phyloP scores from a whole-genome alignment of 2,113 vertebrate species.

The Amblyornis subalaris region DNA sequence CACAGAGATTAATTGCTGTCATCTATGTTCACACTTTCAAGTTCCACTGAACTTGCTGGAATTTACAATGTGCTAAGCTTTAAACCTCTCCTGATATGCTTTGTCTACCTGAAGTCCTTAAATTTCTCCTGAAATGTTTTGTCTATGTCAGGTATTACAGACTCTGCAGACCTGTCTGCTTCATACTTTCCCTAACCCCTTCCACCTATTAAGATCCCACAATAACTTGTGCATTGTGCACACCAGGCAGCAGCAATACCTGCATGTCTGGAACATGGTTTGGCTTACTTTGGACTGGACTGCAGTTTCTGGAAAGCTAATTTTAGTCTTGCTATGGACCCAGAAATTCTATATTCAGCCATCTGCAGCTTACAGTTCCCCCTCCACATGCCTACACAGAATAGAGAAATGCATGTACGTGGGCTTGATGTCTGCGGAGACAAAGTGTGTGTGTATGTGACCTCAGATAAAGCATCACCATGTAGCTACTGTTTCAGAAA shows the following conservation, averaged over 20 bases:
- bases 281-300: background rate
- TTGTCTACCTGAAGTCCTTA: background rate
- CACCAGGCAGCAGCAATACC: background rate
- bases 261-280: background rate
- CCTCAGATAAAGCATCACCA: constrained; percentile 9
- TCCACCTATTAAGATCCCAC: background rate
- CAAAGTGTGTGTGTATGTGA: background rate
- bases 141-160: background rate
- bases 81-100: background rate
- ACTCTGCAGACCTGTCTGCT: background rate
- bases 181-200: background rate
- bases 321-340: background rate
- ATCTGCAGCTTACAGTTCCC: constrained; percentile 24
- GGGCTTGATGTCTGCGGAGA: constrained; percentile 17
- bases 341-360: background rate
- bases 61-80: background rate
- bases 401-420: background rate
- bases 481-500: constrained; percentile 6
- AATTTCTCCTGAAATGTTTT: background rate
- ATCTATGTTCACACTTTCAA: background rate
- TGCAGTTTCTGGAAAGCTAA: constrained; percentile 27
- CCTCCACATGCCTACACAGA: background rate
- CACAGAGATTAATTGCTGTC: background rate
- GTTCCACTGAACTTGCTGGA: background rate
- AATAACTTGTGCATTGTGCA: background rate